Conservation (phyloP, 2,888 invertebrate species). For the Oxystoma pomonae region DNA sequence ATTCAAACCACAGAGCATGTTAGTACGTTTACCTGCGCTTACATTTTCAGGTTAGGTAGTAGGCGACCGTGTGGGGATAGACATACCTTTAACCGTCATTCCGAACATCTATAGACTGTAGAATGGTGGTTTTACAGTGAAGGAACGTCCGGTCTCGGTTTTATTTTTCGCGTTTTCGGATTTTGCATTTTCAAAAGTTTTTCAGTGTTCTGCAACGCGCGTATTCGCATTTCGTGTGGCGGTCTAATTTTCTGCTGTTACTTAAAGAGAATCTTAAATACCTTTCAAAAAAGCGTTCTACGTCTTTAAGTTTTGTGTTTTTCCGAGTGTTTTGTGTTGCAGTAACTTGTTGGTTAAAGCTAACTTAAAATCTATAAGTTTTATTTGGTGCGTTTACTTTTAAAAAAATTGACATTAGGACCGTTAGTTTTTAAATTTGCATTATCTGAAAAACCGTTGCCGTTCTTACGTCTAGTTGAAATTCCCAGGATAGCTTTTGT, state of each 20-base stretch:
- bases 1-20: no score
- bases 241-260: no score
- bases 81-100: conserved; percentile 33
- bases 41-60: conserved; percentile 44
- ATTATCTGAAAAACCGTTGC: not conserved
- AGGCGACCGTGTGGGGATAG: conserved; percentile 35
- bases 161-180: conserved; percentile 1
- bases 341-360: not conserved
- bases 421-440: not conserved
- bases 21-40: conserved; percentile 45
- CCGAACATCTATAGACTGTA: conserved; percentile 10
- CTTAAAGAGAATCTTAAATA: no score
- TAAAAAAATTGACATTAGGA: no score
- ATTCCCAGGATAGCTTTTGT: not conserved
- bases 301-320: no score
- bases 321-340: no score
- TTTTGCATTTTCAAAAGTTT: not conserved
- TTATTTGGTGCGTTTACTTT: not conserved
- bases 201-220: not conserved
- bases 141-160: conserved; percentile 9
- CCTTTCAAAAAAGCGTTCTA: no score
- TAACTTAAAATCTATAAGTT: not conserved
- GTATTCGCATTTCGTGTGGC: no score
- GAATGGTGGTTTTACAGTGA: conserved; percentile 16
- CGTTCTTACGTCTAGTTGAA: not conserved